Conservation (phyloP, 2,113 vertebrate genomes). For the Toxotes chatareus region DNA sequence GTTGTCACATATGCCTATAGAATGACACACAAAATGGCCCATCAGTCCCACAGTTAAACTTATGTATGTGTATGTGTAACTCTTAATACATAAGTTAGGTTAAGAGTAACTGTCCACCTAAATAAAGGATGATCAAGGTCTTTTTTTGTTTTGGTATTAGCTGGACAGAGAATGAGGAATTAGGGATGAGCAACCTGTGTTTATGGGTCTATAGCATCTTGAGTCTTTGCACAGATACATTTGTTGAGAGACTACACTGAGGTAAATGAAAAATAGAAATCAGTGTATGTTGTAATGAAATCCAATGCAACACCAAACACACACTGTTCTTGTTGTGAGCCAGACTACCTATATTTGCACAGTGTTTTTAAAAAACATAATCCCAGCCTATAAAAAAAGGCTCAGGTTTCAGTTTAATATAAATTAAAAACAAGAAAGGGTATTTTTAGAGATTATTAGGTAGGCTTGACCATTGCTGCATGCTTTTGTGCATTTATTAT, state of each 20-base stretch:
- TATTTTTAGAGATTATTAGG: background rate
- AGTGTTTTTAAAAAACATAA: too few species aligned
- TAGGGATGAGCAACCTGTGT: background rate
- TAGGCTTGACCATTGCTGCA: background rate
- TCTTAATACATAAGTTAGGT: background rate
- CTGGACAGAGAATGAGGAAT: background rate
- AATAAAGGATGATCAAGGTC: background rate
- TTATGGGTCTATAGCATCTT: background rate
- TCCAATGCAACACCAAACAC: background rate
- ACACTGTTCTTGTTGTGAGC: background rate
- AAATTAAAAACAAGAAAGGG: background rate
- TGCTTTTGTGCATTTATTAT: background rate
- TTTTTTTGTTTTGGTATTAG: background rate
- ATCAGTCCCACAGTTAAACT: background rate
- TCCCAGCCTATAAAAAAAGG: background rate
- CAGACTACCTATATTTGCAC: too few species aligned
- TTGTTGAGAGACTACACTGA: too few species aligned
- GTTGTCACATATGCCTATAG: too few species aligned
- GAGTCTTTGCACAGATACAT: background rate
- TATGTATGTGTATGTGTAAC: background rate
- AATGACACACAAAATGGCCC: background rate
- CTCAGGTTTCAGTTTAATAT: background rate
- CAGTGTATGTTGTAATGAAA: background rate
- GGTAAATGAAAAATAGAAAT: too few species aligned
- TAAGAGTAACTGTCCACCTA: background rate